Percentiles rank a stretch among this genome's conserved stretches.
Conservation (phyloP, 1,140 invertebrate species). For the Colletes latitarsis region DNA sequence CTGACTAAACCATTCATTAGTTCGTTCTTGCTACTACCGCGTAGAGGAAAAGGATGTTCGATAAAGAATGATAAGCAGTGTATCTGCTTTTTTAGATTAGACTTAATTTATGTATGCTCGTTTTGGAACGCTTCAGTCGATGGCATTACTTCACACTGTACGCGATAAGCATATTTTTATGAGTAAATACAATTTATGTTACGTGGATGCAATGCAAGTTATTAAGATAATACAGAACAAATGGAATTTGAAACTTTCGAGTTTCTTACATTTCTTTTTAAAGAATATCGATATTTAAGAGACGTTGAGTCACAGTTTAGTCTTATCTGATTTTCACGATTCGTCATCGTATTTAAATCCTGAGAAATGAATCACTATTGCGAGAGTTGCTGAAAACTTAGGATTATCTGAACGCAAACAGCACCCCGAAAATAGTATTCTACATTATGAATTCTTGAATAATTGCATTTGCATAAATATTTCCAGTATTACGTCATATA, state of each 20-base stretch:
- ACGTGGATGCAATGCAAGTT: neutral
- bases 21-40: neutral
- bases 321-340: neutral
- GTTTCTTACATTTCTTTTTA: neutral
- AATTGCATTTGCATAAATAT: neutral
- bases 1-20: neutral
- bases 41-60: conserved; percentile 69
- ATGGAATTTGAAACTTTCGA: neutral
- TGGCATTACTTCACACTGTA: neutral
- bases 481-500: neutral
- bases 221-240: neutral
- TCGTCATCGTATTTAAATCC: neutral
- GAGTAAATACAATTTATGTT: neutral
- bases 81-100: conserved; percentile 13
- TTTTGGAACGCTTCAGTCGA: neutral
- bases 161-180: too few relatives aligned
- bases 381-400: neutral
- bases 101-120: conserved; percentile 28
- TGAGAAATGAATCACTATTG: conserved; percentile 9
- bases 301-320: neutral
- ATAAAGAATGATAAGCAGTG: conserved; percentile 56
- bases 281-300: neutral
- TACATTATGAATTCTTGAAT: neutral
- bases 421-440: neutral
- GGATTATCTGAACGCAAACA: neutral